These are phyloP conservation scores for Threskiornis aethiopicus DNA, from an alignment of 2,797 vertebrate genomes.

Conservation along the genomic window DNA sequence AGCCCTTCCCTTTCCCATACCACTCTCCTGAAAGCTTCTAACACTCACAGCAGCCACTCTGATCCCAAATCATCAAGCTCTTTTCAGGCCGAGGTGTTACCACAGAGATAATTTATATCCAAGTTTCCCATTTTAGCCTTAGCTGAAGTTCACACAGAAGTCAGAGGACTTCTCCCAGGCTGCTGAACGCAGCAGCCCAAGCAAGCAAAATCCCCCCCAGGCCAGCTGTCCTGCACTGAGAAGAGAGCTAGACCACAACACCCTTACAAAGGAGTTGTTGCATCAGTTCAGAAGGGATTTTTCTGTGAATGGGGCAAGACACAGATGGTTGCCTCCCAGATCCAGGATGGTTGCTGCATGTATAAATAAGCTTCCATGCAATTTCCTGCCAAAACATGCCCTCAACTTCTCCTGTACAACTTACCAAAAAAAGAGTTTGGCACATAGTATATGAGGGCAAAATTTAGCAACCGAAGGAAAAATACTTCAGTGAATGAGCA, in stretches of 20 bases:
- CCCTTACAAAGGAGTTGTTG: neutral
- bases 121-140: neutral
- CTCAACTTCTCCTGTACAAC: neutral
- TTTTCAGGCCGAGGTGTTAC: neutral
- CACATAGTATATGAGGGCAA: rapidly evolving
- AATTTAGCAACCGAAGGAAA: neutral
- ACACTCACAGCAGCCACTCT: neutral
- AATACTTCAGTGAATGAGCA: neutral
- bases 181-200: neutral
- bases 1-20: neutral
- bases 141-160: neutral
- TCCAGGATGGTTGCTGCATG: neutral
- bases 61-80: neutral
- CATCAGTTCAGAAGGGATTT: neutral
- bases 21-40: neutral
- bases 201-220: neutral
- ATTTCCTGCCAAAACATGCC: neutral
- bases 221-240: neutral
- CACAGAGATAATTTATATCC: neutral
- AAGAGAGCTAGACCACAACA: neutral
- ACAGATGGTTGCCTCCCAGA: neutral
- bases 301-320: neutral
- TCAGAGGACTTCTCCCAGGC: neutral
- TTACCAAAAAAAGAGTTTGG: neutral
- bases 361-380: neutral